Conservation (phyloP, 2,113 vertebrate species). For the Tonatia bakeri region DNA sequence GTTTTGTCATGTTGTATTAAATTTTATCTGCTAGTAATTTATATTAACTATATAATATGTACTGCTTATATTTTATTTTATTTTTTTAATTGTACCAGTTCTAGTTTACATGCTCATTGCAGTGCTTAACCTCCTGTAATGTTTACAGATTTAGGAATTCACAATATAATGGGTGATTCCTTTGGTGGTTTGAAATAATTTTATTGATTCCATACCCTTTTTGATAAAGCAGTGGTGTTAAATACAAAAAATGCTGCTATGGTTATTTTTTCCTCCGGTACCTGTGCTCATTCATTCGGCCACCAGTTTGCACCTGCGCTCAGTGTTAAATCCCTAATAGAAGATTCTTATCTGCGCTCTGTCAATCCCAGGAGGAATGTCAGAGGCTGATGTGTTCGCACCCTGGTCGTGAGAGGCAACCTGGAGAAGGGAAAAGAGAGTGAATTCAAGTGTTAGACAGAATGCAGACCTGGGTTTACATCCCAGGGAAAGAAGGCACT, state of each 20-base stretch:
- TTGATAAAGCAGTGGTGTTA: not conserved
- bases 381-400: not conserved
- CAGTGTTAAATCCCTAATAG: not conserved
- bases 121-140: not conserved
- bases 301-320: fast-evolving
- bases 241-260: not conserved
- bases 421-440: not conserved
- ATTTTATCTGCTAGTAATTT: not conserved
- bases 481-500: too few relatives aligned
- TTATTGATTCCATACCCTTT: not conserved
- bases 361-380: not conserved
- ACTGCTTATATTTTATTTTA: not conserved
- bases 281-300: not conserved
- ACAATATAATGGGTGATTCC: not conserved
- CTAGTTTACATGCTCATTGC: not conserved
- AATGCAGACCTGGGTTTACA: not conserved
- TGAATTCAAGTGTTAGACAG: not conserved
- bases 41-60: not conserved
- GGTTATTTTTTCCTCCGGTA: not conserved
- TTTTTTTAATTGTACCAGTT: not conserved
- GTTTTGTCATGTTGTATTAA: not conserved
- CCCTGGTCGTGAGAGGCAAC: not conserved
- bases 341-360: not conserved
- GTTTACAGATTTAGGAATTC: not conserved
- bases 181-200: not conserved